These are phyloP conservation scores for Onychostoma macrolepis DNA, from an alignment of 2,113 vertebrate species.

Conservation along the genomic window DNA sequence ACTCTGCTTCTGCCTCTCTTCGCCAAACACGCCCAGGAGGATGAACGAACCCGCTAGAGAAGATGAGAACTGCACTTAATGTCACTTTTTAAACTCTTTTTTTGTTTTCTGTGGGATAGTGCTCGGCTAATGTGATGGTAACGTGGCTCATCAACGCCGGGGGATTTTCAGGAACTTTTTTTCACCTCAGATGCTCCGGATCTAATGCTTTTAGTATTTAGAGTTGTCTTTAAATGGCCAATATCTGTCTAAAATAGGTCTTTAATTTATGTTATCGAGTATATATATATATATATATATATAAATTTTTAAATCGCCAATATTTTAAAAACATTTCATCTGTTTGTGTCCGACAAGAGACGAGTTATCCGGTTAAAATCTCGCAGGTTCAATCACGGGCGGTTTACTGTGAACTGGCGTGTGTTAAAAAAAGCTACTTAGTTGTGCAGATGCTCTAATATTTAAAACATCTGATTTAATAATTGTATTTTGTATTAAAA, in stretches of 20 bases:
- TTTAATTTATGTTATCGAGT: background rate
- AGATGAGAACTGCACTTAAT: background rate
- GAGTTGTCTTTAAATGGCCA: background rate
- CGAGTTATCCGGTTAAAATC: background rate
- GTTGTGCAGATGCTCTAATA: background rate
- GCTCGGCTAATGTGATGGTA: constrained; percentile 30
- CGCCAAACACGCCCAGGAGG: background rate
- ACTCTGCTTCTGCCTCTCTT: background rate
- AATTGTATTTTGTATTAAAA: background rate
- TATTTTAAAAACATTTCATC: background rate
- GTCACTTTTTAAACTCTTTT: background rate
- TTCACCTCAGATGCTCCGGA: constrained; percentile 2
- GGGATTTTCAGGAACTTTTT: constrained; percentile 39
- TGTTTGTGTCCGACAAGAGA: background rate
- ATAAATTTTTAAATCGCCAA: background rate
- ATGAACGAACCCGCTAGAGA: background rate
- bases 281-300: background rate
- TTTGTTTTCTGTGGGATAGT: background rate
- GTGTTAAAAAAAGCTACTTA: background rate
- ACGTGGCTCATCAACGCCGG: constrained; percentile 33
- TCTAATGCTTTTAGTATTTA: background rate
- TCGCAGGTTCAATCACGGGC: background rate
- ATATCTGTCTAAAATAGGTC: background rate
- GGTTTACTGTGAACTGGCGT: background rate
- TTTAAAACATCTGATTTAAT: background rate